A percentile compares a stretch with the other conserved stretches of the same genome.
These are phyloP conservation scores for Sebastes goodei DNA, from an alignment of 2,797 vertebrate genomes.

Conservation along the genomic window DNA sequence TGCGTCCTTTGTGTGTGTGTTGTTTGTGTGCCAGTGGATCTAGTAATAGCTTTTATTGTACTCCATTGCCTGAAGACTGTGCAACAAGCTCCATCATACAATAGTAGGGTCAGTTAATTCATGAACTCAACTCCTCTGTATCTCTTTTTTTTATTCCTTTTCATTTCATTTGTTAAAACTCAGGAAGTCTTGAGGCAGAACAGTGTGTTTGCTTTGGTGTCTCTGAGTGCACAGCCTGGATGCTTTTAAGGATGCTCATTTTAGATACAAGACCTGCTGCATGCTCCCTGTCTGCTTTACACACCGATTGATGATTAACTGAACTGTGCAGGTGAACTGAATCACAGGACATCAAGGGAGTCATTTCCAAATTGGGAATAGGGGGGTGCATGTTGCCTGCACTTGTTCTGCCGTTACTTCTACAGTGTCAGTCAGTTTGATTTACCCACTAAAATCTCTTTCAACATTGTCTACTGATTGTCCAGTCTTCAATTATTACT, in stretches of 20 bases:
- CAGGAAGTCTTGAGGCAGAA: constrained; percentile 37
- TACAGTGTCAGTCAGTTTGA: not conserved
- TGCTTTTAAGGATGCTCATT: constrained; percentile 16
- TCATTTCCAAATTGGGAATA: not conserved
- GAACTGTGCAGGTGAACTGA: not conserved
- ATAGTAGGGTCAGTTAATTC: constrained; percentile 57
- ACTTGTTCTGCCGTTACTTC: not conserved
- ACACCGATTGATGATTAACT: constrained; percentile 22
- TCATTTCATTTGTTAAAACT: constrained; percentile 38
- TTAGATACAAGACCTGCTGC: not conserved
- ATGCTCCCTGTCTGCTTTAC: not conserved
- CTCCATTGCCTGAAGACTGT: constrained; percentile 35
- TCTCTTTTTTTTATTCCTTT: constrained; percentile 26
- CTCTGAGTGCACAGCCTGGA: constrained; percentile 15
- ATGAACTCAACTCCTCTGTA: constrained; percentile 42
- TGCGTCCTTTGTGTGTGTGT: constrained; percentile 1
- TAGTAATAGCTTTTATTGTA: constrained; percentile 47
- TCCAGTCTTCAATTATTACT: not conserved
- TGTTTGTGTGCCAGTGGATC: constrained; percentile 18
- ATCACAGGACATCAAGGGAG: not conserved
- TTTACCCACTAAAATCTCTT: not conserved
- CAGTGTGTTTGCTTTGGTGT: constrained; percentile 27
- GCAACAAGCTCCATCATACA: constrained; percentile 26
- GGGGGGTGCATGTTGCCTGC: not conserved
- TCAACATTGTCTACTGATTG: not conserved